phyloP scores from a whole-genome alignment of 2,888 invertebrate species.

The Drosophila aldrichi region DNA sequence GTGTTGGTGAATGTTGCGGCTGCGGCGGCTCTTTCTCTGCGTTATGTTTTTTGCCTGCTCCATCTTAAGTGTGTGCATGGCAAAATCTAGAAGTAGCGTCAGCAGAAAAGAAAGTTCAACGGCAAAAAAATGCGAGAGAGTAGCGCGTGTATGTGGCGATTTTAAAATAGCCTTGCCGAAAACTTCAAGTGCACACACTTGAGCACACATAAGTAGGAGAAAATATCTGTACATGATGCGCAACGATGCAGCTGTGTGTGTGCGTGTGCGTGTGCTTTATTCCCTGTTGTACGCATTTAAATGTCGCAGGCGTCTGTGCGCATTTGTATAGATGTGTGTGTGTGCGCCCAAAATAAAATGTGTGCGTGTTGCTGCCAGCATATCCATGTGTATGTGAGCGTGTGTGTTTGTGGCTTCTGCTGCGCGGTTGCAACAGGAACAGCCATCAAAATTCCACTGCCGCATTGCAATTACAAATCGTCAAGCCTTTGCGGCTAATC shows the following conservation, averaged over 20 bases:
- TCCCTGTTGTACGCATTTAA: slow-evolving; percentile 53
- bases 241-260: slow-evolving; percentile 27
- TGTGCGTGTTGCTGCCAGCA: slow-evolving; percentile 39
- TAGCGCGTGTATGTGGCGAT: slow-evolving; percentile 66
- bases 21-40: slow-evolving; percentile 45
- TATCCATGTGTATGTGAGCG: slow-evolving; percentile 6
- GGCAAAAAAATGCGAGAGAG: slow-evolving; percentile 54
- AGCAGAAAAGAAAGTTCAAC: slow-evolving; percentile 79
- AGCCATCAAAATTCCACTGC: slow-evolving; percentile 65
- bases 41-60: slow-evolving; percentile 40
- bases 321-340: slow-evolving; percentile 5
- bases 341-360: slow-evolving; percentile 72
- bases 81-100: slow-evolving; percentile 79
- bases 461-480: slow-evolving; percentile 54
- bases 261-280: slow-evolving; percentile 30
- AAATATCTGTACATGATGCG: slow-evolving; percentile 68
- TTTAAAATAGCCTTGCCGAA: slow-evolving; percentile 76
- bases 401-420: slow-evolving; percentile 38
- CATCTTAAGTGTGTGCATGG: slow-evolving; percentile 66
- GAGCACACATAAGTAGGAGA: slow-evolving; percentile 48
- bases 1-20: slow-evolving; percentile 61
- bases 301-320: slow-evolving; percentile 56
- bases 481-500: slow-evolving; percentile 47
- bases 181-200: slow-evolving; percentile 80
- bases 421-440: slow-evolving; percentile 65